Evolutionary conservation across 2,113 vertebrate genomes (phyloP), one percentile per base, ranked within the genome.

Genomic region (Ahaetulla prasina): DNA sequence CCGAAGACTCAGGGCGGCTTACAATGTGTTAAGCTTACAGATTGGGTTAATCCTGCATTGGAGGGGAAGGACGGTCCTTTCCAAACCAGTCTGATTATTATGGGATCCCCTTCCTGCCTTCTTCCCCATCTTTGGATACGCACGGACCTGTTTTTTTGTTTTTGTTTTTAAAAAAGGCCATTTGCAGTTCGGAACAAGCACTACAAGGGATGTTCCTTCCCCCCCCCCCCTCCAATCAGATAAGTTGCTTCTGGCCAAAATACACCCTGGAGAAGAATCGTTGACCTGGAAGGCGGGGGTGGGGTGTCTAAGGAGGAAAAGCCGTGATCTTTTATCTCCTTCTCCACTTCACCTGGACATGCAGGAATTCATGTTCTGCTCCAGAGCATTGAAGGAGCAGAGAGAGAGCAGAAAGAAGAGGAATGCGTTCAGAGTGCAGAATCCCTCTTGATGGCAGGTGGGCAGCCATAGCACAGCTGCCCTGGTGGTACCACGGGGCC

Each of bases 161-260:
- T 50, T 50, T 50, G 7, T 27, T 49, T 27, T 49, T n/a, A n/a
- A n/a, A n/a, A 8, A 43, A 30, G 4, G n/a, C n/a, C 23, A 11
- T 8, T 87, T 27, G 30, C 23, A 25, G 27, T 27, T 30, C 14
- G 6, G 6, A 57, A 25, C 12, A 22, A 63, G 55, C 50, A 52
- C 43, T 7, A 25, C 27, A 11, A 10, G 11, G 47, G 68, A 22
- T 68, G 2, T 39, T 63, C 85, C 2, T 91, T 87, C 50, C 2
- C n/a, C n/a, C 27, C 54, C n/a, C 20, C 47, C 47, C 47, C 47
- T 86, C 30, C 3, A 4, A 47, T 63, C 47, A 43, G 89, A 53
- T 55, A 80, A 85, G 55, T 30, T 12, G 54, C 54, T 63, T 87
- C 91, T 87, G 91, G 91, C 85, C 90, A 91, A 57, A 85, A n/a